Base-by-base conservation (phyloP, 2,888 invertebrate species). In the Cosmia trapezina region DNA sequence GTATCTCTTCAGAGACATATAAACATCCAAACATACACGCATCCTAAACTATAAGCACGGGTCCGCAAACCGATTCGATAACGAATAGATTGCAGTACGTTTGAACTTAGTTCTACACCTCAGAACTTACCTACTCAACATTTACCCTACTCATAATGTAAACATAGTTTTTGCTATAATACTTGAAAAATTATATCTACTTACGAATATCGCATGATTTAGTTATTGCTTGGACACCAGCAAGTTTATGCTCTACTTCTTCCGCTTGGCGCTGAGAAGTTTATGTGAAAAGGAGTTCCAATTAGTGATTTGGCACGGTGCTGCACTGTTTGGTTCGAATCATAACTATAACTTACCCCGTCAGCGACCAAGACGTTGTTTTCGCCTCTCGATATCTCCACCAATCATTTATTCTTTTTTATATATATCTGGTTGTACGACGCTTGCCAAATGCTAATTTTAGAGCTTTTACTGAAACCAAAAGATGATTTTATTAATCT, bases 271-370 rank as follows among this genome's bases (percentile, higher is more conserved):
- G 60, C 81, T 75, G 61, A 80, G 80, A 77, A 81, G 49, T 81
- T 76, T 81, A 78, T 81, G 70, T 77, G 81, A 54, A 77, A 76
- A 77, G 81, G 70, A 81, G 77, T 81, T 78, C 70, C 78, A 78
- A 78, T 78, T 78, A 78, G 78, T 81, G 78, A 77, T 69, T 78
- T 78, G 81, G 78, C 78, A 78, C 78, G 64, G 81, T 70, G 68
- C 81, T 81, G 68, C 78, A 76, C 54, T 81, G 59, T 78, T 78
- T 70, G 78, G 78, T 63, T 64, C 63, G 64, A 81, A 68, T 78
- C 78, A 81, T 78, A 78, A 76, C 77, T 81, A 76, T 81, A 81
- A 78, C 70, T 81, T 67, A 78, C 37, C 78, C 78, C 28, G 81
- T 61, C 64, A 81, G 60, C 33, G 54, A 69, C 60, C 56, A 69